Percentiles rank a stretch among this genome's conserved stretches.
phyloP scores from a whole-genome alignment of 2,888 invertebrate species.

The Taphrorychus bicolor region DNA sequence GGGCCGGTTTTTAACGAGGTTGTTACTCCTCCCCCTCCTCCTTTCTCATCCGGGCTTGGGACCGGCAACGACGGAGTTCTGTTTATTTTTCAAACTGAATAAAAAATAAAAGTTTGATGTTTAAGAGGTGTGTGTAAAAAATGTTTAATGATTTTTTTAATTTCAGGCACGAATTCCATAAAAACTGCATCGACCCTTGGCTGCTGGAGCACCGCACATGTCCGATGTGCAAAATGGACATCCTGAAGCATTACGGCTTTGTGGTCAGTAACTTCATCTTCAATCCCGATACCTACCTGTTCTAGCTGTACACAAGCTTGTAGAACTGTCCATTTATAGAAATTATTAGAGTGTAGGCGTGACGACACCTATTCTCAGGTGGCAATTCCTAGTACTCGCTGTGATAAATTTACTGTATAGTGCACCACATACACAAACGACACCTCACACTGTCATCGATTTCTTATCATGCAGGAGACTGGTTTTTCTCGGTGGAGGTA shows the following conservation, averaged over 20 bases:
- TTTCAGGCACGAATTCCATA: slow-evolving; percentile 93
- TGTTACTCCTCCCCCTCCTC: too few relatives aligned
- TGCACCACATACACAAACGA: slow-evolving; percentile 27
- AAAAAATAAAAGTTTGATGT: too few relatives aligned
- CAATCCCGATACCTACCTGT: slow-evolving; percentile 51
- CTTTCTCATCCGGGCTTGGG: too few relatives aligned
- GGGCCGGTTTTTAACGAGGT: too few relatives aligned
- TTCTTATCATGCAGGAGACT: slow-evolving; percentile 35
- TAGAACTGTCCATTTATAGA: slow-evolving; percentile 14
- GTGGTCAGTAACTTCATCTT: slow-evolving; percentile 69
- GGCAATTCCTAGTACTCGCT: slow-evolving; percentile 27
- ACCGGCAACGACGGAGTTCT: too few relatives aligned
- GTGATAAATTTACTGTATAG: slow-evolving; percentile 30
- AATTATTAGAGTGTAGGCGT: slow-evolving; percentile 15
- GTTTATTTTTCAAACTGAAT: too few relatives aligned
- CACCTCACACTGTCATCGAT: slow-evolving; percentile 44
- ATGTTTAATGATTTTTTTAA: slow-evolving; percentile 10
- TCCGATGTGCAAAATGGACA: slow-evolving; percentile 97
- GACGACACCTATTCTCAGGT: slow-evolving; percentile 17
- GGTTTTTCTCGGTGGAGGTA: slow-evolving; percentile 54
- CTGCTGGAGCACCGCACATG: slow-evolving; percentile 92
- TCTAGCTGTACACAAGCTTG: slow-evolving; percentile 19
- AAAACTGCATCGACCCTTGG: slow-evolving; percentile 96
- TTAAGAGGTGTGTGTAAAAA: too few relatives aligned
- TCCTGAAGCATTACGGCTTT: slow-evolving; percentile 87